Percentiles rank a stretch among this genome's conserved stretches.
Evolutionary conservation across 1,140 invertebrate genomes (phyloP).

Genomic region (fruit fly (Drosophila melanogaster)): Release_6_plus_ISO1_MT NT_033777.3:15827001-15827500

Average conservation of each 20-base stretch:
- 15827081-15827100: constrained; percentile 55
- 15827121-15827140: constrained; percentile 85
- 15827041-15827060: constrained; percentile 27
- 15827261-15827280: constrained; percentile 85
- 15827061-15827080: constrained; percentile 14
- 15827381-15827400: constrained; percentile 76
- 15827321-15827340: constrained; percentile 44
- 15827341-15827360: constrained; percentile 38
- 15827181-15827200: constrained; percentile 85
- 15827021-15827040: constrained; percentile 52
- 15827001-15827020: constrained; percentile 24
- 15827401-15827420: constrained; percentile 34
- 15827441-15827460: constrained; percentile 44
- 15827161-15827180: constrained; percentile 57
- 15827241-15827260: constrained; percentile 85
- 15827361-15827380: constrained; percentile 59
- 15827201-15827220: constrained; percentile 79
- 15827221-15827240: constrained; percentile 80
- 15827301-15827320: constrained; percentile 85
- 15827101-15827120: constrained; percentile 86
- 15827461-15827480: constrained; percentile 58
- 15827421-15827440: constrained; percentile 27
- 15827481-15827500: constrained; percentile 11
- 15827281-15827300: constrained; percentile 86
- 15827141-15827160: constrained; percentile 85